phyloP scores from a whole-genome alignment of 2,797 vertebrate genomes.

The Gymnocypris eckloni region DNA sequence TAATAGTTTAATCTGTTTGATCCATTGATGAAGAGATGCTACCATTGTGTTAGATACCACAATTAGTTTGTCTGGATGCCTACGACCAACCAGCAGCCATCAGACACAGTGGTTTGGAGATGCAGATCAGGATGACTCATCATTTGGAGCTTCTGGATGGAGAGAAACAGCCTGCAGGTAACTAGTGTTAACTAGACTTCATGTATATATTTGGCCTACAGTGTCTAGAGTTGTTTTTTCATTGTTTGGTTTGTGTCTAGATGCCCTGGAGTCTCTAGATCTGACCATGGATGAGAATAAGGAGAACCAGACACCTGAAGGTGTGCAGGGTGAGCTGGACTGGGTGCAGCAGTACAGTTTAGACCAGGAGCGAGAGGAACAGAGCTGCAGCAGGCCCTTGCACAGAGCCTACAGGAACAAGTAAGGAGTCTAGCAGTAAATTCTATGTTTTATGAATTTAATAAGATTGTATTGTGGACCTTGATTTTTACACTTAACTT shows the following conservation, averaged over 20 bases:
- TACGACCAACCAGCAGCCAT: conserved; percentile 93
- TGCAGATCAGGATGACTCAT: conserved; percentile 89
- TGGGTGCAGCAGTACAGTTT: conserved; percentile 96
- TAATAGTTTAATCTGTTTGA: too few species aligned
- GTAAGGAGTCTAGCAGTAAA: conserved; percentile 72
- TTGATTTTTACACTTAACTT: not conserved
- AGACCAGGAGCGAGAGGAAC: conserved; percentile 95
- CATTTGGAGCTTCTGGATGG: conserved; percentile 83
- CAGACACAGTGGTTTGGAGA: conserved; percentile 96
- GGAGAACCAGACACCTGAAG: conserved; percentile 97
- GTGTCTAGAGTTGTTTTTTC: not conserved
- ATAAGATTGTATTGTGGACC: not conserved
- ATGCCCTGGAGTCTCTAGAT: conserved; percentile 79
- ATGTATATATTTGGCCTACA: not conserved
- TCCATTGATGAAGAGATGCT: too few species aligned
- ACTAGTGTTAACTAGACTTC: not conserved
- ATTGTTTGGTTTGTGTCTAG: conserved; percentile 59
- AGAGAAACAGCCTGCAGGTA: conserved; percentile 82
- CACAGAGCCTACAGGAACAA: conserved; percentile 97
- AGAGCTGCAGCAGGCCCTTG: conserved; percentile 96
- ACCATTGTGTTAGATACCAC: too few species aligned
- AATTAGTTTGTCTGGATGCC: conserved; percentile 71
- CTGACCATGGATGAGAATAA: conserved; percentile 98
- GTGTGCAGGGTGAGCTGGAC: conserved; percentile 89
- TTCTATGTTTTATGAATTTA: not conserved